Percentiles rank a stretch among this genome's conserved stretches.
Conservation (phyloP, 2,888 invertebrate genomes). For the Drosophila bunnanda region DNA sequence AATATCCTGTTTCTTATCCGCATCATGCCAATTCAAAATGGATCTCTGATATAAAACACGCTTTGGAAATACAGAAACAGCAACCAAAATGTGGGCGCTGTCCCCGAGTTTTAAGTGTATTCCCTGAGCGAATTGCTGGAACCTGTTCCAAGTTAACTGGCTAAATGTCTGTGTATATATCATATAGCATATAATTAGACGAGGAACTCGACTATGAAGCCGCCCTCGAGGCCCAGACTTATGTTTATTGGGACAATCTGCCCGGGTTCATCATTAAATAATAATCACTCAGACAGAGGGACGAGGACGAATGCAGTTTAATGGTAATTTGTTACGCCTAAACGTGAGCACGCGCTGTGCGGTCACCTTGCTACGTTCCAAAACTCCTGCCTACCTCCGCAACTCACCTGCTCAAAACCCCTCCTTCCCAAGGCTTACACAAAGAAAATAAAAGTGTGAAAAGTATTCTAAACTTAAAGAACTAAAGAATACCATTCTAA, state of each 20-base stretch:
- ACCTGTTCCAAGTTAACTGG: constrained; percentile 11
- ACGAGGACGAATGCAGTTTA: constrained; percentile 52
- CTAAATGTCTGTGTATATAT: constrained; percentile 18
- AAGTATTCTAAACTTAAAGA: neutral
- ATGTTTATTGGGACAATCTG: constrained; percentile 56
- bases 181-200: constrained; percentile 58
- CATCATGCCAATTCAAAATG: constrained; percentile 33
- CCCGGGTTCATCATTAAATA: constrained; percentile 75
- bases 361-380: constrained; percentile 50
- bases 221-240: constrained; percentile 15
- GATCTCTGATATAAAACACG: constrained; percentile 41
- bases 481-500: neutral
- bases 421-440: neutral
- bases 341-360: constrained; percentile 80
- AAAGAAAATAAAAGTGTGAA: neutral
- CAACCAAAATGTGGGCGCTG: constrained; percentile 17
- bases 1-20: constrained; percentile 39
- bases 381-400: constrained; percentile 36
- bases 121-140: neutral
- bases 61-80: neutral
- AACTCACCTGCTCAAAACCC: neutral
- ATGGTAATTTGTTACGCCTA: constrained; percentile 84
- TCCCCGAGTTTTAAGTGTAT: neutral
- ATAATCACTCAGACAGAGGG: constrained; percentile 62
- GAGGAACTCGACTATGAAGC: constrained; percentile 41